Percentiles rank a stretch among this genome's conserved stretches.
Conservation (phyloP, 2,888 invertebrate species). For the Rhogogaster chlorosoma region DNA sequence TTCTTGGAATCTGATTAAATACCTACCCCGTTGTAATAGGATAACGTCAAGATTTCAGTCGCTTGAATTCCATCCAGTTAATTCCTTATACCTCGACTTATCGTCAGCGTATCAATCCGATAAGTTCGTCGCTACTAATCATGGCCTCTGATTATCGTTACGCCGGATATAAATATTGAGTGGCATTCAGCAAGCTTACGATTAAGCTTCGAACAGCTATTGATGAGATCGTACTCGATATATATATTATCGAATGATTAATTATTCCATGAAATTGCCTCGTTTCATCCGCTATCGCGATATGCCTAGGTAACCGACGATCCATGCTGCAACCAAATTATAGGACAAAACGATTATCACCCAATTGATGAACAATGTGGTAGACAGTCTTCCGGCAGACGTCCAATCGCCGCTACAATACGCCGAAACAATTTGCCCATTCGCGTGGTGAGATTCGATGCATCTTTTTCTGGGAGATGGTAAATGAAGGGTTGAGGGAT, state of each 20-base stretch:
- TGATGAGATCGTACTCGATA: conserved; percentile 13
- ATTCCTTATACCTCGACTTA: conserved; percentile 17
- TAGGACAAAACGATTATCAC: conserved; percentile 5
- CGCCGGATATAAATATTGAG: not conserved
- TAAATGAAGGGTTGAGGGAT: conserved; percentile 56
- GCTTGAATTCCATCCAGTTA: conserved; percentile 12
- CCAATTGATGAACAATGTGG: conserved; percentile 34
- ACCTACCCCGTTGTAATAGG: not conserved
- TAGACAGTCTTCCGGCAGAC: conserved; percentile 11
- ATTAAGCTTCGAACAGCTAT: conserved; percentile 29
- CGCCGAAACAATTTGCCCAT: conserved; percentile 25
- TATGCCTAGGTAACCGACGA: conserved; percentile 3
- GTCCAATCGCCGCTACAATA: not conserved
- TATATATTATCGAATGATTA: not conserved
- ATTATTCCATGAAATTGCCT: conserved; percentile 18
- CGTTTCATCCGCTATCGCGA: conserved; percentile 25
- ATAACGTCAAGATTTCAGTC: conserved; percentile 33
- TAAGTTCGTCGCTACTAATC: conserved; percentile 9
- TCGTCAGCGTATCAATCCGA: not conserved
- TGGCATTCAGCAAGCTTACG: conserved; percentile 13
- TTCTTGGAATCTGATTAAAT: conserved; percentile 28
- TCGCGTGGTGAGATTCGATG: not conserved
- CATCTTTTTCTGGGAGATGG: not conserved
- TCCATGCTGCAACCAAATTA: not conserved
- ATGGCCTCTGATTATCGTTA: conserved; percentile 15